Base-by-base conservation (phyloP, 2,113 vertebrate genomes). In the Sinocyclocheilus grahami region DNA sequence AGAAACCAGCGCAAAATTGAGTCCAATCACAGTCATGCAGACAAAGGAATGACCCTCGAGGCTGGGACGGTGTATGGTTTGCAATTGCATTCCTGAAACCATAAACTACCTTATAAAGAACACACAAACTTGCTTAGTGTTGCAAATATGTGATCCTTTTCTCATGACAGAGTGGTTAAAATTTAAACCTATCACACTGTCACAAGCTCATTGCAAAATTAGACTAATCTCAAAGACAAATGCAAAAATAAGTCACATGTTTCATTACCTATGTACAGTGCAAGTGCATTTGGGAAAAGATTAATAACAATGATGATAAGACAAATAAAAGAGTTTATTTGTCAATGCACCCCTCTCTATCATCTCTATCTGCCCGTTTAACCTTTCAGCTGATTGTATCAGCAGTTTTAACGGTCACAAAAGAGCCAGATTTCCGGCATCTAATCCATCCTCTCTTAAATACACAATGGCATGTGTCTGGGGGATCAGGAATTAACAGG, bases 371-470 rank as follows among this genome's bases (percentile, higher is more conserved):
- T 76, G 83, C 24, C 78, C 62, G 60, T 86, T 82, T 79, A 86
- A 88, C 78, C 80, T 74, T 65, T 65, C 65, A 63, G 69, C 18
- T 65, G 74, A 63, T 77, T 20, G 62, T 53, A 33, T 88, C 84
- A 83, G 84, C 87, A 33, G 76, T 88, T 88, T 86, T 79, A 55
- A 69, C 65, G 53, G 62, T 53, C 20, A 86, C 87, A 78, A 88
- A 86, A 88, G 63, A 79, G 55, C 7, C 84, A 67, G 65, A 83
- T 58, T 86, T 86, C 87, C 87, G 77, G 76, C 33, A 67, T 37
- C 67, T 82, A 89, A 86, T 81, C 81, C 85, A 51, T 18, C 48
- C 77, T 60, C 7, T 79, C 71, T 33, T 72, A 69, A 83, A 84
- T 46, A 53, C 51, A 83, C 81, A 83, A 58, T 63, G 1, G 37